Percentiles rank a stretch among this genome's conserved stretches.
phyloP scores from a whole-genome alignment of 2,797 vertebrate species.

The Lateolabrax maculatus region DNA sequence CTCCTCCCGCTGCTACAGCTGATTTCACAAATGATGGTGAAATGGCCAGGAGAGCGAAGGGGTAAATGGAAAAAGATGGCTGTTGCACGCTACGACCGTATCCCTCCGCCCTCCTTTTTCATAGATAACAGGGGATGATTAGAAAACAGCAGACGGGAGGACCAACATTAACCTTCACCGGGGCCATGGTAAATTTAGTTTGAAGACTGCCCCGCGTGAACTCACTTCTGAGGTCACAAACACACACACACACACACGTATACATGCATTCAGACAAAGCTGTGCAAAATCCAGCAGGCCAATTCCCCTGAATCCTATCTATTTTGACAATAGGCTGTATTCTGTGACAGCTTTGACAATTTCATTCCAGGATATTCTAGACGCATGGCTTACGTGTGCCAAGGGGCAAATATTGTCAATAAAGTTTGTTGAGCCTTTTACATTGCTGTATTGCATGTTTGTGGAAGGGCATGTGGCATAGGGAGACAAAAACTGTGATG shows the following conservation, averaged over 20 bases:
- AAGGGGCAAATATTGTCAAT: conserved; percentile 10
- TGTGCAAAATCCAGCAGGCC: conserved; percentile 16
- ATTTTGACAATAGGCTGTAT: conserved; percentile 48
- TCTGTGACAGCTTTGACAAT: conserved; percentile 51
- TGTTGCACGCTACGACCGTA: conserved; percentile 66
- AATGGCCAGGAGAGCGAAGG: conserved; percentile 78
- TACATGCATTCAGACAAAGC: conserved; percentile 11
- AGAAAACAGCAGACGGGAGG: conserved; percentile 80
- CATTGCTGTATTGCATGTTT: conserved; percentile 25
- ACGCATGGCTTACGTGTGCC: conserved; percentile 8
- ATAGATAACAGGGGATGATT: conserved; percentile 84
- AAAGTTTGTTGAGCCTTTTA: conserved; percentile 23
- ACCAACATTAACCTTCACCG: conserved; percentile 73
- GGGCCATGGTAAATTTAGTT: conserved; percentile 63
- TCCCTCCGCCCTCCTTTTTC: conserved; percentile 69
- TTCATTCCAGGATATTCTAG: conserved; percentile 61
- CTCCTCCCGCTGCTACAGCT: conserved; percentile 83
- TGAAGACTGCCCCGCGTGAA: conserved; percentile 61
- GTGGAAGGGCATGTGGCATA: conserved; percentile 12
- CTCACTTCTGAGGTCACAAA: conserved; percentile 53
- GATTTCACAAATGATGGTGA: conserved; percentile 88
- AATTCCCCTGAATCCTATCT: conserved; percentile 46
- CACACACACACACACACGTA: conserved; percentile 14
- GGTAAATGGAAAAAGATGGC: conserved; percentile 83
- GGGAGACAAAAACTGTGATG: background rate